These are phyloP conservation scores for Eurytoma californica DNA, from an alignment of 2,888 invertebrate genomes.

Conservation along the genomic window DNA sequence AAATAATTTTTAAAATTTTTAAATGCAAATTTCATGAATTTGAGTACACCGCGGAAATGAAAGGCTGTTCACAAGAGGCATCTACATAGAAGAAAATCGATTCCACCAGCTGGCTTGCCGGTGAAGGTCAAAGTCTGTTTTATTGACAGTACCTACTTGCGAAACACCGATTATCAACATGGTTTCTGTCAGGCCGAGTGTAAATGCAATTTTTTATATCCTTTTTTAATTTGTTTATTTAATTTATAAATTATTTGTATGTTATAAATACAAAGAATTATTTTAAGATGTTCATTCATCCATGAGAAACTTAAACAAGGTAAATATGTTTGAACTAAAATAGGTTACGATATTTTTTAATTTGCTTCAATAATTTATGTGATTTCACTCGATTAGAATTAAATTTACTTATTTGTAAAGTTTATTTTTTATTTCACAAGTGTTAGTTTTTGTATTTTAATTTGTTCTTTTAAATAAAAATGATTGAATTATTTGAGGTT, in stretches of 20 bases:
- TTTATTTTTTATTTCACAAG: too few relatives aligned
- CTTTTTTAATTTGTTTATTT: slow-evolving; percentile 14
- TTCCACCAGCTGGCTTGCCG: neutral
- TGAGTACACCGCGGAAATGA: too few relatives aligned
- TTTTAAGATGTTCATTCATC: slow-evolving; percentile 22
- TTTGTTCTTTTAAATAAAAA: slow-evolving; percentile 26
- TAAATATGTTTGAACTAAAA: slow-evolving; percentile 21
- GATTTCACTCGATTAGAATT: neutral
- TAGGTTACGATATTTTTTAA: slow-evolving; percentile 5
- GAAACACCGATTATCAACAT: slow-evolving; percentile 54
- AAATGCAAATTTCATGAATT: too few relatives aligned
- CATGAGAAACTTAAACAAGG: slow-evolving; percentile 33
- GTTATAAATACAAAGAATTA: slow-evolving; percentile 34
- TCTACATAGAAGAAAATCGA: too few relatives aligned
- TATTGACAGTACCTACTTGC: slow-evolving; percentile 37
- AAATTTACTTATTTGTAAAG: neutral
- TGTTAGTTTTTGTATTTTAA: neutral
- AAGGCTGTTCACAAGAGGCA: too few relatives aligned
- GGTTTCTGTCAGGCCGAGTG: slow-evolving; percentile 59
- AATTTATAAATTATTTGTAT: slow-evolving; percentile 30
- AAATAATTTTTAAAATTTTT: neutral
- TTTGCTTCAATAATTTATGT: neutral
- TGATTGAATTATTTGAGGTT: slow-evolving; percentile 11
- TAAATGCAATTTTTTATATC: slow-evolving; percentile 40
- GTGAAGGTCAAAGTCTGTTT: slow-evolving; percentile 42